Base-by-base conservation (phyloP, 2,797 vertebrate species). In the Danio aesculapii region DNA sequence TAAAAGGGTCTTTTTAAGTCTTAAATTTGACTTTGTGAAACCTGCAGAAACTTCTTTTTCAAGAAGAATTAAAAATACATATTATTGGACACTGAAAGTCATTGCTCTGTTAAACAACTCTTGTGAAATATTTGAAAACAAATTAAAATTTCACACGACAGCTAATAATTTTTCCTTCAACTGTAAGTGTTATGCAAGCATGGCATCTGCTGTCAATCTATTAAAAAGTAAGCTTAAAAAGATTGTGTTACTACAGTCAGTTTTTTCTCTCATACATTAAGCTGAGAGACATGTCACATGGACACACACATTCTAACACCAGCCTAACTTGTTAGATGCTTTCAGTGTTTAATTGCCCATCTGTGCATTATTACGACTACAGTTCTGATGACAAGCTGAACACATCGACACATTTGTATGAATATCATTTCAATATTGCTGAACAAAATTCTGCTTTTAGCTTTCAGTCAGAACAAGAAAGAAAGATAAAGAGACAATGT, bases 341-440 rank as follows among this genome's bases (percentile, higher is more conserved):
- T 19, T 44, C 69, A 72, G 53, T 62, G 57, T 41, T 50, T 41
- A 61, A 62, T 75, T 13, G 8, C 57, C 44, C 44, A 50, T 61
- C 57, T 49, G 72, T 50, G 46, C 58, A 61, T 49, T 75, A 50
- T 19, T n/a, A 62, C 4, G 41, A 11, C 11, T 13, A 62, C n/a
- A 11, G n/a, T 5, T 61, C 19, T 74, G 19, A 30, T 61, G 14
- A 58, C 6, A 44, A 58, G 46, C 55, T 21, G 17, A 73, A 73
- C 13, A 10, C 43, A 58, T 58, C 41, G 6, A 14, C 70, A 73
- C n/a, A 58, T 58, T 10, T 46, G 5, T 46, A 46, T 17, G 9
- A 58, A 6, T 58, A 16, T 19, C 5, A 10, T 9, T 10, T 46
- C 41, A 55, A 55, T 10, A 41, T 39, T 49, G 46, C 46, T 10